These are phyloP conservation scores for Apamea anceps DNA, from an alignment of 2,888 invertebrate species.

Conservation along the genomic window DNA sequence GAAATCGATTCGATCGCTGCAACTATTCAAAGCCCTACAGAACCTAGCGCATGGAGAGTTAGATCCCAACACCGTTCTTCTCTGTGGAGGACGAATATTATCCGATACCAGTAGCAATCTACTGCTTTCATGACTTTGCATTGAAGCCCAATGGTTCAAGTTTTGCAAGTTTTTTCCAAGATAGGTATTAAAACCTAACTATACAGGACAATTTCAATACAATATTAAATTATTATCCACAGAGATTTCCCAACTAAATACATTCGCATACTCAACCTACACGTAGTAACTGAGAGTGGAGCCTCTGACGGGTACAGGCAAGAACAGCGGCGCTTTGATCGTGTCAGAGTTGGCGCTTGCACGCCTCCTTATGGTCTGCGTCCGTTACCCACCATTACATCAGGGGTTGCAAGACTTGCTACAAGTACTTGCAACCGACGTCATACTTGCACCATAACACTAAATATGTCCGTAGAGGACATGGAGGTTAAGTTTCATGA, in stretches of 20 bases:
- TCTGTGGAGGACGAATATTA: too few relatives aligned
- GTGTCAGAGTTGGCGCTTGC: conserved; percentile 75
- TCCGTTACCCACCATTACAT: conserved; percentile 56
- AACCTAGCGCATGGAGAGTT: too few relatives aligned
- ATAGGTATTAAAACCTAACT: background rate
- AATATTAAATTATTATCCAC: background rate
- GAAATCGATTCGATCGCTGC: too few relatives aligned
- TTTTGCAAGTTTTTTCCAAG: background rate
- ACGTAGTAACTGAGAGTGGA: conserved; percentile 49
- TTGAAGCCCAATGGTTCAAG: background rate
- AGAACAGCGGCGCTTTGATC: conserved; percentile 78
- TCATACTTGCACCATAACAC: conserved; percentile 57
- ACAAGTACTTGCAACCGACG: conserved; percentile 39
- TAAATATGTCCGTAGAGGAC: conserved; percentile 49
- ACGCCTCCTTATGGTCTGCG: conserved; percentile 64
- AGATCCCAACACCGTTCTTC: too few relatives aligned
- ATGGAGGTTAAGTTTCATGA: conserved; percentile 28
- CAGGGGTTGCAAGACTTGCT: conserved; percentile 40
- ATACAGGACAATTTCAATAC: background rate
- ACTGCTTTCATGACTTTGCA: background rate
- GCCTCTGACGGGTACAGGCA: conserved; percentile 66
- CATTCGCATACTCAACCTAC: conserved; percentile 60
- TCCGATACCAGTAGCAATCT: background rate
- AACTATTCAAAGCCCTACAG: too few relatives aligned
- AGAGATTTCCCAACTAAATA: background rate